phyloP scores from a whole-genome alignment of 2,888 invertebrate species.

The Microchrysa polita region DNA sequence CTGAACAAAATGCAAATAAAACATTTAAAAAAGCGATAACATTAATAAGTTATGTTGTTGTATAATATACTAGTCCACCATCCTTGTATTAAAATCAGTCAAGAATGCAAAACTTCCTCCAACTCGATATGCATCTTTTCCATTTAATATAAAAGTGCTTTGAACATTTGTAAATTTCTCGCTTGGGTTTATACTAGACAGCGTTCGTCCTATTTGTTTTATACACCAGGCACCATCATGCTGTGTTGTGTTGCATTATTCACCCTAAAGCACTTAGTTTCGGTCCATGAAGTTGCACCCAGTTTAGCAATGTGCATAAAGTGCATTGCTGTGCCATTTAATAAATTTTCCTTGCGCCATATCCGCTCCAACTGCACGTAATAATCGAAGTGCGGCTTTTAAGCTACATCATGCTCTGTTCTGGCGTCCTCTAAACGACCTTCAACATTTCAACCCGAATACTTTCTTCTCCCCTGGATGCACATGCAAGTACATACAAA shows the following conservation, averaged over 20 bases:
- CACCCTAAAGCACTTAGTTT: constrained; percentile 22
- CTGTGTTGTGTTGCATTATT: neutral
- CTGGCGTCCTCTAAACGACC: constrained; percentile 47
- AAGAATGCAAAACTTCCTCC: too few relatives aligned
- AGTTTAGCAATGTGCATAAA: constrained; percentile 32
- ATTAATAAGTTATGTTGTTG: too few relatives aligned
- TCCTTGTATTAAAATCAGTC: too few relatives aligned
- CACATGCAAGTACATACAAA: too few relatives aligned
- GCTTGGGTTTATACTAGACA: constrained; percentile 2
- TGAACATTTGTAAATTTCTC: neutral
- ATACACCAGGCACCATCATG: neutral
- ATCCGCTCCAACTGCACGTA: constrained; percentile 27
- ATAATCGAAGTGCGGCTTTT: constrained; percentile 38
- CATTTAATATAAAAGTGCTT: too few relatives aligned
- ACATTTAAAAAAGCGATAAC: too few relatives aligned
- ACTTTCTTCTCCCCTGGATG: constrained; percentile 8
- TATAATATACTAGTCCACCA: too few relatives aligned
- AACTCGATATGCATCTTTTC: too few relatives aligned
- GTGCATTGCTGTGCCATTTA: constrained; percentile 44
- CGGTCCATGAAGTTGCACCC: neutral
- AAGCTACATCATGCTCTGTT: constrained; percentile 35
- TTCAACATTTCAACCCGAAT: constrained; percentile 38
- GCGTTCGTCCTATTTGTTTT: constrained; percentile 14
- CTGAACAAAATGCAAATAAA: too few relatives aligned
- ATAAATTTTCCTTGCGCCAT: constrained; percentile 45